Evolutionary conservation across 2,888 invertebrate species (phyloP), one percentile per base, ranked within the genome.

Genomic region (Crioceris asparagi): DNA sequence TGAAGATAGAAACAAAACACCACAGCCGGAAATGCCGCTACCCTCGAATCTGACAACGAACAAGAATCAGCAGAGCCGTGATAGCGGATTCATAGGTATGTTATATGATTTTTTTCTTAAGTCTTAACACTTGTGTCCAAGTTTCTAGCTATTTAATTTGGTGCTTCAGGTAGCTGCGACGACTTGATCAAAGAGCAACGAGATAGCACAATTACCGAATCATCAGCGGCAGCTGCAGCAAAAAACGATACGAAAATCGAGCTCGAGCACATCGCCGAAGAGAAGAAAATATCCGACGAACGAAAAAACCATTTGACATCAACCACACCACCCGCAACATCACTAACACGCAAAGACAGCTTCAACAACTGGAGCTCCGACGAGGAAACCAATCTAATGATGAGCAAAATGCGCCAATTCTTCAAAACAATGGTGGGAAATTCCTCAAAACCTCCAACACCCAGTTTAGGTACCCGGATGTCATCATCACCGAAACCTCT

Each of bases 301-400:
- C 51, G 46, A 40, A 23, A 43, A 4, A 41, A 48, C 4, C 35
- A 56, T 1, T 49, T 52, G 11, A 64, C 65, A 7, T 50, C 61
- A 12, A 29, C n/a, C 5, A 15, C 33, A 23, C 69, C 72, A 19
- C 70, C 75, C 2, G 67, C 71, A 25, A 72, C 75, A 8, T 72
- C 78, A 10, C 65, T 88, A 17, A 78, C 80, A 23, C 72, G 88
- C 44, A 88, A 87, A 64, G 88, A 90, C 61, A 87, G 87, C 59
- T 90, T 90, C 66, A 90, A 88, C 60, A 90, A 90, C 57, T 91
- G 90, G 88, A 88, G 87, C 46, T 88, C 88, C 3, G 90, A 91
- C 56, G 91, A 91, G 59, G 91, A 91, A 66, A 91, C 90, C 2
- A 91, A 91, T 62, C 66, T 90, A 29, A 91, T 91, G 90, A 91